A percentile compares a stretch with the other conserved stretches of the same genome.
Conservation (phyloP, 2,113 vertebrate genomes). For the Nipponia nippon region DNA sequence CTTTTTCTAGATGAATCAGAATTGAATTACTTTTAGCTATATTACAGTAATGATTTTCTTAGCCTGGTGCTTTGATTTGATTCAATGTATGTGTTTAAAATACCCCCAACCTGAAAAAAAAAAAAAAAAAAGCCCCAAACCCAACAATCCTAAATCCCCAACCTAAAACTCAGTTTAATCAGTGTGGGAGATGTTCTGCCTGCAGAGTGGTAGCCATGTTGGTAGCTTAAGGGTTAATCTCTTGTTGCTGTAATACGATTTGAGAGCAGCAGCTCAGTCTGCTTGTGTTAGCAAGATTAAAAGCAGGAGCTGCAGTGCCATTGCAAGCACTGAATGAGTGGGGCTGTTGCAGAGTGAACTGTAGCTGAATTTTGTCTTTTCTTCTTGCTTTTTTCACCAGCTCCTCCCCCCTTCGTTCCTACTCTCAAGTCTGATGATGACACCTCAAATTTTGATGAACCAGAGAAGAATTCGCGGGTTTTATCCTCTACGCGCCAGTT, state of each 20-base stretch:
- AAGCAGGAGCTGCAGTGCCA: conserved; percentile 84
- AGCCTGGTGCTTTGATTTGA: conserved; percentile 17
- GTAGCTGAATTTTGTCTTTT: conserved; percentile 71
- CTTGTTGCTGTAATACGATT: conserved; percentile 82
- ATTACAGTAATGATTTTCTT: background rate
- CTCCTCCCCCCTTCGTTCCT: conserved; percentile 91
- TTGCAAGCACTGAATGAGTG: conserved; percentile 72
- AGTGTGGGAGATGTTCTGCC: conserved; percentile 47
- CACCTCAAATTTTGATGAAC: conserved; percentile 90
- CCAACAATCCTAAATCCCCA: background rate
- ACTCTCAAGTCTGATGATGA: conserved; percentile 91
- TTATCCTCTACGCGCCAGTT: conserved; percentile 87
- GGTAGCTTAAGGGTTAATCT: conserved; percentile 78
- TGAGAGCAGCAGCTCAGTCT: conserved; percentile 80
- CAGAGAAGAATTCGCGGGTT: conserved; percentile 85
- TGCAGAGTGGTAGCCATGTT: conserved; percentile 81
- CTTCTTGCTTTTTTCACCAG: conserved; percentile 80
- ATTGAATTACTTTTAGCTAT: background rate
- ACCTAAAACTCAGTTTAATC: background rate
- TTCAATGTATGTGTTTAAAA: background rate
- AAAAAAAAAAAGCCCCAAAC: accelerated
- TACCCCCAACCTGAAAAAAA: background rate
- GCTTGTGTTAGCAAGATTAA: conserved; percentile 86
- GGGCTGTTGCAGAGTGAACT: conserved; percentile 71
- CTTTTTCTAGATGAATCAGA: conserved; percentile 14